Percentiles rank a stretch among this genome's conserved stretches.
phyloP scores from a whole-genome alignment of 2,888 invertebrate species.

The Aspidiotus destructor region DNA sequence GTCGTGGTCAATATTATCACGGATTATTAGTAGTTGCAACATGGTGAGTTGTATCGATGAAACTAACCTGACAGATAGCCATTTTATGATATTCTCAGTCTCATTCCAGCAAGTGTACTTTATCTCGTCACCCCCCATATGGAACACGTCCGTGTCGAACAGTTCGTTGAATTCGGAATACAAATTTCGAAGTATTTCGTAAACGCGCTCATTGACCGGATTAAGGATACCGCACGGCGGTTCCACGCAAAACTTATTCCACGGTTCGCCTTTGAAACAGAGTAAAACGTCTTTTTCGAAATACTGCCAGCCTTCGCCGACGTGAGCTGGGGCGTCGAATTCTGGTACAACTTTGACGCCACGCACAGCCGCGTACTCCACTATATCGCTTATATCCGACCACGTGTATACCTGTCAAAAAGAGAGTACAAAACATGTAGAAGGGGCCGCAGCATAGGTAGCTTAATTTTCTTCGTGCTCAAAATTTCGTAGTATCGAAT shows the following conservation, averaged over 20 bases:
- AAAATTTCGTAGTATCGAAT: too few species aligned
- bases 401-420: constrained; percentile 44
- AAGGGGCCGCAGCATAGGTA: neutral
- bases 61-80: constrained; percentile 47
- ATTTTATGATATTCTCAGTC: constrained; percentile 55
- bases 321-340: constrained; percentile 79
- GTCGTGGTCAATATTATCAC: too few species aligned
- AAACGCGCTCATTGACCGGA: constrained; percentile 61
- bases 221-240: constrained; percentile 79
- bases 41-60: too few species aligned
- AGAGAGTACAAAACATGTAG: neutral
- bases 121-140: constrained; percentile 66
- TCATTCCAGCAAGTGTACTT: constrained; percentile 64
- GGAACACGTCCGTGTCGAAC: constrained; percentile 46
- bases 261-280: constrained; percentile 48
- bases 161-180: constrained; percentile 43
- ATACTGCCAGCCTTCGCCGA: constrained; percentile 49
- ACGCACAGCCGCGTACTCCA: constrained; percentile 60
- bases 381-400: constrained; percentile 44
- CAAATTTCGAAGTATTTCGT: constrained; percentile 56
- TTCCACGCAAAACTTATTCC: constrained; percentile 59
- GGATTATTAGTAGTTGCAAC: too few species aligned
- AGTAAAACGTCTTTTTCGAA: constrained; percentile 42
- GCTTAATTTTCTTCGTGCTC: too few species aligned
- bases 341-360: constrained; percentile 81